These are phyloP conservation scores for Myopa testacea DNA, from an alignment of 2,888 invertebrate species.

Conservation along the genomic window DNA sequence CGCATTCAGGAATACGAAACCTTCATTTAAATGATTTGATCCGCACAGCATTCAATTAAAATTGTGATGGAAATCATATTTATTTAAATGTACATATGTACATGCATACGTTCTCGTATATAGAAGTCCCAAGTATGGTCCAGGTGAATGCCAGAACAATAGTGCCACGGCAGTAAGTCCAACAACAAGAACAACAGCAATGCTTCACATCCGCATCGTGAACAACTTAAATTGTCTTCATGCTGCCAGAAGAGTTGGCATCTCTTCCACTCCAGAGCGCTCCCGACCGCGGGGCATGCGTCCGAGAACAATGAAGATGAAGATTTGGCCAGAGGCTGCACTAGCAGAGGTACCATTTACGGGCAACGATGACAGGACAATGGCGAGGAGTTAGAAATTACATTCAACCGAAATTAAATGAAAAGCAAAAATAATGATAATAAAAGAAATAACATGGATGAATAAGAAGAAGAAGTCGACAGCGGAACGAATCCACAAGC, in stretches of 20 bases:
- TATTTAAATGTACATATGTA: too few species aligned
- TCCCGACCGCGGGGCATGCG: neutral
- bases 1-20: too few species aligned
- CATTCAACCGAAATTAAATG: neutral
- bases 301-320: neutral
- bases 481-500: too few species aligned
- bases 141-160: too few species aligned
- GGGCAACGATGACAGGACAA: slow-evolving; percentile 6
- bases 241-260: neutral
- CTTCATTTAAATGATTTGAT: too few species aligned
- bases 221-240: neutral
- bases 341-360: neutral
- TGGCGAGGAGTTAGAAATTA: slow-evolving; percentile 1
- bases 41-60: too few species aligned
- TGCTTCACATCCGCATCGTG: neutral
- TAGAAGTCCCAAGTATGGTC: too few species aligned
- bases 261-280: neutral
- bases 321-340: neutral
- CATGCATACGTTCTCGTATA: too few species aligned
- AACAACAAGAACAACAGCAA: neutral
- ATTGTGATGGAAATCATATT: too few species aligned
- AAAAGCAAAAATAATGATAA: neutral
- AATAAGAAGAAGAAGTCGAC: too few species aligned
- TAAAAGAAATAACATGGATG: neutral
- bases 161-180: neutral